These are phyloP conservation scores for Drosophila kanapiae DNA, from an alignment of 1,140 invertebrate genomes.

Conservation along the genomic window DNA sequence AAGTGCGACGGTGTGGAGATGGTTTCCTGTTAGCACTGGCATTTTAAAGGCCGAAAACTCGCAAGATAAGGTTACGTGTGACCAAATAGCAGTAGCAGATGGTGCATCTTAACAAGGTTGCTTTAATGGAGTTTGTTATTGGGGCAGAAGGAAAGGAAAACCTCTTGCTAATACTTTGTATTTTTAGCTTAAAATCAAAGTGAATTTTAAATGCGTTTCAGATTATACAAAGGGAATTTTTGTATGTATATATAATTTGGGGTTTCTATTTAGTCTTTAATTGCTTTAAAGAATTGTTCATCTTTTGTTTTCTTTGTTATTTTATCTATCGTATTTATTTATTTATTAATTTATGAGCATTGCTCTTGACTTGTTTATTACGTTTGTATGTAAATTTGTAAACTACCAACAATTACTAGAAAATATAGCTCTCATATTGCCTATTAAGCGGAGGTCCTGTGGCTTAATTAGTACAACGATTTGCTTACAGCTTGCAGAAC, in stretches of 20 bases:
- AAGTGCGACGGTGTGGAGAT: background rate
- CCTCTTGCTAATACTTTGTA: too few relatives aligned
- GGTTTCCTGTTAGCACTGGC: background rate
- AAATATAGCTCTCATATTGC: background rate
- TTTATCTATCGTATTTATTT: background rate
- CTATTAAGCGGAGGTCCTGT: background rate
- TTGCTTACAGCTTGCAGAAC: background rate
- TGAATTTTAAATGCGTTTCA: background rate
- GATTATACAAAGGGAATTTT: too few relatives aligned
- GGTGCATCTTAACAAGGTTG: conserved; percentile 2
- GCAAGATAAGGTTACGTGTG: background rate
- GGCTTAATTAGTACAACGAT: too few relatives aligned
- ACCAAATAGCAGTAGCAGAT: background rate
- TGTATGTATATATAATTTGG: too few relatives aligned
- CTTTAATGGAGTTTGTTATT: background rate
- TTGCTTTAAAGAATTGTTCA: too few relatives aligned
- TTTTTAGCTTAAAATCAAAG: background rate
- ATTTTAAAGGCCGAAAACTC: conserved; percentile 12
- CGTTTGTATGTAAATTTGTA: too few relatives aligned
- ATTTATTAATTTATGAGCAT: background rate
- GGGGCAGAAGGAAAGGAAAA: background rate
- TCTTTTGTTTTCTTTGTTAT: too few relatives aligned
- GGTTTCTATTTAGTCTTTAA: too few relatives aligned
- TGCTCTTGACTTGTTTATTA: background rate
- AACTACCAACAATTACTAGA: background rate